Evolutionary conservation across 1,140 invertebrate species (phyloP).

Genomic region (Orussus abietinus): DNA sequence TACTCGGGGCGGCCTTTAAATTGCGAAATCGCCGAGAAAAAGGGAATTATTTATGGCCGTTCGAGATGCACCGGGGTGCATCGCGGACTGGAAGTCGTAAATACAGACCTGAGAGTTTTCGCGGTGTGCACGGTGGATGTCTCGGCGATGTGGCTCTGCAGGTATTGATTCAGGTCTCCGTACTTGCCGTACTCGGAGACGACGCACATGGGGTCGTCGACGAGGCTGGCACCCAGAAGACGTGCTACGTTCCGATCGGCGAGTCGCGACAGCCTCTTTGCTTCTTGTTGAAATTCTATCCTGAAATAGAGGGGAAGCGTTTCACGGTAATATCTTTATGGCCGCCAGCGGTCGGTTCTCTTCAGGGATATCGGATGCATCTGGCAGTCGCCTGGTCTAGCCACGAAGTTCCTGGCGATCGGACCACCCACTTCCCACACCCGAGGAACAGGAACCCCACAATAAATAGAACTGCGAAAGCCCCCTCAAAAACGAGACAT

Average conservation of each 20-base stretch:
- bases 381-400: too few relatives aligned
- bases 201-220: slow-evolving; percentile 68
- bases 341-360: slow-evolving; percentile 14
- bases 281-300: slow-evolving; percentile 65
- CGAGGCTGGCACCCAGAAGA: slow-evolving; percentile 74
- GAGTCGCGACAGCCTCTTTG: slow-evolving; percentile 68
- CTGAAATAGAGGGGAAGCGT: slow-evolving; percentile 41
- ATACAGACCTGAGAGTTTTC: slow-evolving; percentile 65
- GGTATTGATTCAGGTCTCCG: slow-evolving; percentile 73
- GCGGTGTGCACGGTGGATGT: slow-evolving; percentile 59
- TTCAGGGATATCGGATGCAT: slow-evolving; percentile 4
- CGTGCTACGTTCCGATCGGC: slow-evolving; percentile 74
- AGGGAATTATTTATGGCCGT: too few relatives aligned
- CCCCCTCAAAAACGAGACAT: too few relatives aligned
- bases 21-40: too few relatives aligned
- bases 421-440: too few relatives aligned
- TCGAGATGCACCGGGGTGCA: too few relatives aligned
- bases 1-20: too few relatives aligned
- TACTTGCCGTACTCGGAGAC: slow-evolving; percentile 65
- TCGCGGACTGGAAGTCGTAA: too few relatives aligned
- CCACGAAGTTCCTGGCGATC: too few relatives aligned
- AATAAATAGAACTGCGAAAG: too few relatives aligned
- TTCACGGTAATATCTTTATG: slow-evolving; percentile 31
- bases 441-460: too few relatives aligned
- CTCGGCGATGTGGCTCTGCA: slow-evolving; percentile 73